Base-by-base conservation (phyloP, 2,888 invertebrate species). In the Lepas anatifera region DNA sequence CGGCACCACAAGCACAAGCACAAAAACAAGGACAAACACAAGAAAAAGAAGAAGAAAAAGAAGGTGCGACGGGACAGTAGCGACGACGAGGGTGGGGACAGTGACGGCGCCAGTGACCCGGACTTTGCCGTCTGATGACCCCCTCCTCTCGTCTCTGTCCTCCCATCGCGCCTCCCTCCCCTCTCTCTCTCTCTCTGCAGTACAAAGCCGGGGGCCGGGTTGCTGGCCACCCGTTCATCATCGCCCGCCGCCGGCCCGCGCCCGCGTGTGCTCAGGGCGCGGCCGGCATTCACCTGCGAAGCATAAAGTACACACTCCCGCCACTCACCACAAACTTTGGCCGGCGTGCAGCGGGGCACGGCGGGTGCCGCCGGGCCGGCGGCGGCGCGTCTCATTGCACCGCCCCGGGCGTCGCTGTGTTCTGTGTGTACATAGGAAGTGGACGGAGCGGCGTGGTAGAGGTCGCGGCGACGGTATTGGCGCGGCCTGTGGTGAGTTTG, bases 21-120 rank as follows among this genome's bases (percentile, higher is more conserved):
- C 67, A 76, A 80, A 68, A 75, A 74, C 69, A 72, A 72, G 11
- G 81, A 82, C 73, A 82, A 81, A 77, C 81, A 81, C 74, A 79
- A 80, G 75, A 81, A 81, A 75, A 82, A 82, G 80, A 83, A 83
- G 77, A 85, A 85, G 78, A 81, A 84, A 73, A 83, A 83, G 80
- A 83, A 82, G 77, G 82, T 82, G 77, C 83, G 83, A 75, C 84
- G 81, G 70, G 81, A 84, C 16, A 84, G 84, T 73, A 85, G 85
- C 73, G 87, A 87, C 73, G 85, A 85, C 79, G 87, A 85, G 75
- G 86, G 76, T 41, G 77, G 77, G 68, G 77, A 77, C 50, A 68
- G 68, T 25, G 76, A 77, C 70, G 86, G 77, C 85, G 87, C 79
- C 84, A 75, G 75, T 3, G 76, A 76, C 71, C 77, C 77, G 22